Conservation (phyloP, 2,113 vertebrate species). For the Todiramphus saurophagus region DNA sequence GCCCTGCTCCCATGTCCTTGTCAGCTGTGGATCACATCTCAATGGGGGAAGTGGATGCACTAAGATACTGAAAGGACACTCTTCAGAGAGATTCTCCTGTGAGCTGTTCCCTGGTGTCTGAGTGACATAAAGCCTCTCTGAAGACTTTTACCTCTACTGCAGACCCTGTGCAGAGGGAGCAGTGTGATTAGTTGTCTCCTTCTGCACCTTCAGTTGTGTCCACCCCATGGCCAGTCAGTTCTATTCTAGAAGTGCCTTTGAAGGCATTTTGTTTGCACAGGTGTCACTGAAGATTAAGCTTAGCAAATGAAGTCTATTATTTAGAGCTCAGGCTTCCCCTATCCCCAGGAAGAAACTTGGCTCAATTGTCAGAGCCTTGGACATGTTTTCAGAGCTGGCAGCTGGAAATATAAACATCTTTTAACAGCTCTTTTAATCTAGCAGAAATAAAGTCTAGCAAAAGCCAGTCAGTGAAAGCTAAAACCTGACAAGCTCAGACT, state of each 20-base stretch:
- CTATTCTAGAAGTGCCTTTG: not conserved
- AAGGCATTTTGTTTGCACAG: constrained; percentile 6
- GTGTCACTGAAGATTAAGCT: constrained; percentile 31
- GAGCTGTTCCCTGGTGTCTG: rapidly evolving
- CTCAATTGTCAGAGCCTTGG: constrained; percentile 25
- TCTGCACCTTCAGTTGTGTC: not conserved
- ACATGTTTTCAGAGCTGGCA: constrained; percentile 43
- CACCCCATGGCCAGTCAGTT: not conserved
- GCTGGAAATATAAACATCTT: constrained; percentile 22
- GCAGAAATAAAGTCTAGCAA: not conserved
- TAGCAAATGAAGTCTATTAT: constrained; percentile 8
- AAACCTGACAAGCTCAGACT: not conserved
- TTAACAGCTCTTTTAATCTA: constrained; percentile 17
- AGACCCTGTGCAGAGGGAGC: not conserved
- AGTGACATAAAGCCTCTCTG: not conserved
- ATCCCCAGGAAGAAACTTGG: constrained; percentile 18
- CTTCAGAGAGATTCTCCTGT: not conserved
- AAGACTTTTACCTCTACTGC: rapidly evolving
- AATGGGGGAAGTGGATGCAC: not conserved
- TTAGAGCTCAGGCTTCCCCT: not conserved
- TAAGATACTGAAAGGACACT: not conserved
- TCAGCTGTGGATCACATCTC: not conserved
- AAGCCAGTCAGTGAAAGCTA: not conserved
- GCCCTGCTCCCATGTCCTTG: rapidly evolving
- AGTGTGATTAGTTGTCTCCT: not conserved